Conservation (phyloP, 2,113 vertebrate genomes). For the Macrotis lagotis region DNA sequence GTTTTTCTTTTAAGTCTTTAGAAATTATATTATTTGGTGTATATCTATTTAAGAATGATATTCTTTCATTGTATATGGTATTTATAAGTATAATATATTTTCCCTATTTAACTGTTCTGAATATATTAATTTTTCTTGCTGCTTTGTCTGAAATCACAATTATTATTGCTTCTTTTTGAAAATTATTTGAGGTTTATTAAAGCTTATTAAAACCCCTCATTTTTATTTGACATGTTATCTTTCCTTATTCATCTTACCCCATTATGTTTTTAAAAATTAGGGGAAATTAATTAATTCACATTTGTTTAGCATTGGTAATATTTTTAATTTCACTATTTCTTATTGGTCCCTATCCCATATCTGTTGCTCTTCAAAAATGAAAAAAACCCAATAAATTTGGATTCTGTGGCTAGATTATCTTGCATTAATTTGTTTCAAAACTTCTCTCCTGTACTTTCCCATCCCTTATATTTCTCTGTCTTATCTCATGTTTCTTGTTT, state of each 20-base stretch:
- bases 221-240: background rate
- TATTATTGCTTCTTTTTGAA: background rate
- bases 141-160: background rate
- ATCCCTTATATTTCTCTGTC: background rate
- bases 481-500: background rate
- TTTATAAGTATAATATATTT: background rate
- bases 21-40: background rate
- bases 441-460: background rate
- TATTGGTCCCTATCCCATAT: background rate
- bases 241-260: background rate
- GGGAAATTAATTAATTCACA: background rate
- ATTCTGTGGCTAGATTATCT: background rate
- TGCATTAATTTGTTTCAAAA: background rate
- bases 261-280: background rate
- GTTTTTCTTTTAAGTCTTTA: background rate
- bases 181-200: background rate
- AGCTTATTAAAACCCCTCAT: background rate
- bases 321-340: background rate
- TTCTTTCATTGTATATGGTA: background rate
- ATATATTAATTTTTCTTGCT: background rate
- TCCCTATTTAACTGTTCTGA: background rate
- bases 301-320: background rate
- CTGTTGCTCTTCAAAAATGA: no score
- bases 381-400: no score
- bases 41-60: background rate